A percentile compares a stretch with the other conserved stretches of the same genome.
Evolutionary conservation across 1,140 invertebrate genomes (phyloP).

Genomic region (Sycobia sp.): DNA sequence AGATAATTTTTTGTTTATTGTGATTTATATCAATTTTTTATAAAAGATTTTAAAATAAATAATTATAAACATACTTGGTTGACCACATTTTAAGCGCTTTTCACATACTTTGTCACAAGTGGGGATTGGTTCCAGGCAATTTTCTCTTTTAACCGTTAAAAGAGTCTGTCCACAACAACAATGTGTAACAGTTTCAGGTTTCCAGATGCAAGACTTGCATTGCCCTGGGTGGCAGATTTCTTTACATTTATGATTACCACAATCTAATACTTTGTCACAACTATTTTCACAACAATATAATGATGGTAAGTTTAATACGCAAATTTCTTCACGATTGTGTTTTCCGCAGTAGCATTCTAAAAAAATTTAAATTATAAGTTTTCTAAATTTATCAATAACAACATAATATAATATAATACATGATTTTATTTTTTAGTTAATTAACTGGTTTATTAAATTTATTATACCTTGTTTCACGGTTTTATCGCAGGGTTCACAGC

Average conservation of each 20-base stretch:
- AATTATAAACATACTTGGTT: slow-evolving; percentile 62
- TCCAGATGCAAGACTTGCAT: slow-evolving; percentile 73
- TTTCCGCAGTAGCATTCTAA: slow-evolving; percentile 71
- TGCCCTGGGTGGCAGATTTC: slow-evolving; percentile 81
- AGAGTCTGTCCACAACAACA: slow-evolving; percentile 86
- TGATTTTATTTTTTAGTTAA: neutral
- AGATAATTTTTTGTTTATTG: neutral
- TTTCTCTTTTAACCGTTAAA: slow-evolving; percentile 61
- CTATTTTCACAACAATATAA: slow-evolving; percentile 69
- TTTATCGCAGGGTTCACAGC: slow-evolving; percentile 73
- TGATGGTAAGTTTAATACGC: slow-evolving; percentile 49
- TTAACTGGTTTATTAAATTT: neutral
- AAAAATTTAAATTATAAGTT: slow-evolving; percentile 36
- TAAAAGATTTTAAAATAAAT: neutral
- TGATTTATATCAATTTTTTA: slow-evolving; percentile 14
- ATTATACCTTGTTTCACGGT: slow-evolving; percentile 42
- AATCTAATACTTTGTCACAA: slow-evolving; percentile 81
- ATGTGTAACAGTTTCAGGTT: slow-evolving; percentile 69
- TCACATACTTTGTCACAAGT: slow-evolving; percentile 82
- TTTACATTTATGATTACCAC: slow-evolving; percentile 79
- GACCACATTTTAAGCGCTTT: slow-evolving; percentile 82
- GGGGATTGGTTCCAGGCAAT: slow-evolving; percentile 86
- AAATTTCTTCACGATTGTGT: slow-evolving; percentile 59
- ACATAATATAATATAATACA: neutral
- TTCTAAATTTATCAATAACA: neutral